phyloP scores from a whole-genome alignment of 2,113 vertebrate genomes.

The Poeciliopsis occidentalis region DNA sequence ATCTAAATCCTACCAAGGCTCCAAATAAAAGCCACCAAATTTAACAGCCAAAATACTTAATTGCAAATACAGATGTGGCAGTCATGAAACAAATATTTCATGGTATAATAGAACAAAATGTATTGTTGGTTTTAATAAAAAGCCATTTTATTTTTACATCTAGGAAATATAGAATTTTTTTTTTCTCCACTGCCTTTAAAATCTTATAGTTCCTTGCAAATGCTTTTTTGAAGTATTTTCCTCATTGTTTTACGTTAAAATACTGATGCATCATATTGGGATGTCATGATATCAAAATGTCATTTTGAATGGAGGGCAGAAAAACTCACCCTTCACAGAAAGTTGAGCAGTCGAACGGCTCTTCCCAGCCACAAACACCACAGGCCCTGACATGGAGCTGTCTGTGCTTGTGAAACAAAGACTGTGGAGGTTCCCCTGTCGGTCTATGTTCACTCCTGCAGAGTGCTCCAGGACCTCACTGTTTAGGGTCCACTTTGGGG shows the following conservation, averaged over 20 bases:
- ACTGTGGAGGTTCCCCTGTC: slow-evolving; percentile 85
- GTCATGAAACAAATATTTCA: neutral
- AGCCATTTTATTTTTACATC: neutral
- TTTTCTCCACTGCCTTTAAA: neutral
- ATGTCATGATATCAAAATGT: neutral
- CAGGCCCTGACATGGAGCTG: slow-evolving; percentile 87
- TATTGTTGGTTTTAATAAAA: neutral
- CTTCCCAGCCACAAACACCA: slow-evolving; percentile 92
- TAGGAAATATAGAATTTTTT: neutral
- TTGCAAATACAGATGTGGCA: too few relatives aligned
- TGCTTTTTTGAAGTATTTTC: too few relatives aligned
- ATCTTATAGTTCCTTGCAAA: neutral
- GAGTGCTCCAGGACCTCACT: slow-evolving; percentile 80
- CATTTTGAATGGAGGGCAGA: neutral
- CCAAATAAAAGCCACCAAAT: neutral
- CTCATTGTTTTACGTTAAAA: too few relatives aligned
- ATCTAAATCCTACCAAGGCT: neutral
- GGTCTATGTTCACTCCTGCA: slow-evolving; percentile 79
- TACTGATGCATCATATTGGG: neutral
- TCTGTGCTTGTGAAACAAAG: slow-evolving; percentile 85
- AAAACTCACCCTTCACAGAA: slow-evolving; percentile 85
- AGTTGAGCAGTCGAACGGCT: slow-evolving; percentile 89
- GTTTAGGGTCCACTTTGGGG: slow-evolving; percentile 89
- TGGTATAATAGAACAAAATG: neutral
- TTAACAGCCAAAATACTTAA: neutral